These are phyloP conservation scores for Clanis bilineata DNA, from an alignment of 2,888 invertebrate genomes.

Conservation along the genomic window DNA sequence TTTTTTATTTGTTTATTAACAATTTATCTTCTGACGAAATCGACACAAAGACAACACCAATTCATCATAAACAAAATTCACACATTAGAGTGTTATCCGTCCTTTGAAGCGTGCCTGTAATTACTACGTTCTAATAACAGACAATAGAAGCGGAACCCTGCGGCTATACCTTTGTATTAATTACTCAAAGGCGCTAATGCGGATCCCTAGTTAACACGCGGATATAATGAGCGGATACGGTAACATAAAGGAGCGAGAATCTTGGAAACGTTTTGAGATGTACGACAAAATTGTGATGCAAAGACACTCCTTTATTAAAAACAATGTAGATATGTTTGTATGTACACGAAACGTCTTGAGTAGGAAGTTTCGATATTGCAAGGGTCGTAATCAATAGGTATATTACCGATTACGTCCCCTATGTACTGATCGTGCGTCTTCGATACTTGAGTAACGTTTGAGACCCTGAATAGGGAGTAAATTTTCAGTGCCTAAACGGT, in stretches of 20 bases:
- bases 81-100: slow-evolving; percentile 26
- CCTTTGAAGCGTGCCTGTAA: slow-evolving; percentile 41
- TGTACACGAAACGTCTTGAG: no score
- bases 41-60: not conserved
- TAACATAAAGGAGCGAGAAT: slow-evolving; percentile 23
- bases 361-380: no score
- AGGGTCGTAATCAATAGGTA: no score
- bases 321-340: not conserved
- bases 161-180: slow-evolving; percentile 41
- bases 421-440: no score
- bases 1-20: no score
- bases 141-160: slow-evolving; percentile 32
- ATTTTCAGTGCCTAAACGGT: no score
- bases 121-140: slow-evolving; percentile 32
- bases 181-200: slow-evolving; percentile 37
- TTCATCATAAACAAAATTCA: slow-evolving; percentile 27
- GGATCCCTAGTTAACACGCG: slow-evolving; percentile 20
- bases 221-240: slow-evolving; percentile 28
- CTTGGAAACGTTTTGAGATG: slow-evolving; percentile 3
- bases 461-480: no score
- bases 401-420: no score
- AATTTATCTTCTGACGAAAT: no score
- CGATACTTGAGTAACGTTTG: no score
- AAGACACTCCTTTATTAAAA: not conserved
- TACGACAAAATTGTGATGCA: not conserved